These are phyloP conservation scores for Amphiduros pacificus DNA, from an alignment of 2,888 invertebrate species.

Conservation along the genomic window DNA sequence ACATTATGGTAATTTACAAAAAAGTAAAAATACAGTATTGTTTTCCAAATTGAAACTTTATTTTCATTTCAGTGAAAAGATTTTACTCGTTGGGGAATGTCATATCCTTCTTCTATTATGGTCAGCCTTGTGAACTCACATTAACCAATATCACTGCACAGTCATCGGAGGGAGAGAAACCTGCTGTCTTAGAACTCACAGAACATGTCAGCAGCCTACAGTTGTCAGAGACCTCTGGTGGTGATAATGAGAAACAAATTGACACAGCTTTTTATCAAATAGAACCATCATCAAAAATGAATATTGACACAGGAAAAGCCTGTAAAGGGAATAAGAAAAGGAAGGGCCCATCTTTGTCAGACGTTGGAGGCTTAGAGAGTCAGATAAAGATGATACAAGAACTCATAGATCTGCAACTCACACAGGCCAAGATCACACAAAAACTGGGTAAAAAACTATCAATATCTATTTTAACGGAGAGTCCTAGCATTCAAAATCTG, in stretches of 20 bases:
- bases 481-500: too few relatives aligned
- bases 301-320: not conserved
- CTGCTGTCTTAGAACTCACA: not conserved
- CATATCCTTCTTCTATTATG: not conserved
- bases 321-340: not conserved
- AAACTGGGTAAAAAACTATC: too few relatives aligned
- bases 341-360: not conserved
- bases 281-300: not conserved
- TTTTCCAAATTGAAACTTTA: too few relatives aligned
- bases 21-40: too few relatives aligned
- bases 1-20: too few relatives aligned
- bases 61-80: not conserved
- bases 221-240: too few relatives aligned
- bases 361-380: slow-evolving; percentile 1
- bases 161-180: not conserved
- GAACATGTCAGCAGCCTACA: not conserved
- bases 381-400: slow-evolving; percentile 2
- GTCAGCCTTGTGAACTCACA: slow-evolving; percentile 9
- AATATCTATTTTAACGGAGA: too few relatives aligned
- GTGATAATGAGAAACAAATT: too few relatives aligned
- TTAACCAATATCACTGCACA: not conserved
- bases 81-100: not conserved
- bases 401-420: slow-evolving; percentile 9
- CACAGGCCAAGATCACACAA: too few relatives aligned
- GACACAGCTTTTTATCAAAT: not conserved